Evolutionary conservation across 2,797 vertebrate genomes (phyloP), one percentile per base, ranked within the genome.

Genomic region (Mus caroli): DNA sequence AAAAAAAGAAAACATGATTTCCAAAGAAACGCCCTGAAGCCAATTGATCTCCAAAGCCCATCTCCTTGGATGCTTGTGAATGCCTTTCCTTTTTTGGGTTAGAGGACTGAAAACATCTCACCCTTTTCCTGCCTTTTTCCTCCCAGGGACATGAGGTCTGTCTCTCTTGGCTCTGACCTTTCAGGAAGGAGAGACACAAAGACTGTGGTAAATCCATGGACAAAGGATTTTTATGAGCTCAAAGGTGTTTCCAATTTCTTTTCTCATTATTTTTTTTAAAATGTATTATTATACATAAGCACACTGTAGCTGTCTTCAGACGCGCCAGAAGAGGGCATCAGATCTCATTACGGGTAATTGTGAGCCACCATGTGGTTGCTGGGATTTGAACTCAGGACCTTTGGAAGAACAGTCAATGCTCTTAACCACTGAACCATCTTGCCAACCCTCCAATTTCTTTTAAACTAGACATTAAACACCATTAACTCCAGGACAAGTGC

Each of bases 101-200:
- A 28, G 43, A 54, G 28, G 15, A 3, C 50, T 78, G 34, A 64
- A 69, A 78, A 60, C 40, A 43, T 60, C 31, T 28, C n/a, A 43
- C 54, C 3, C 19, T 73, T 67, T 50, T 46, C 76, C 56, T 62
- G 11, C 26, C 56, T 43, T 20, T 26, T 14, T 19, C 62, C 52
- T 80, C 4, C 62, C 40, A 40, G 37, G 40, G 56, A 28, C 3
- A 2, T 1, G 6, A 54, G 52, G 52, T 15, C 43, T 82, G 69
- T 77, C 83, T 79, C 77, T 89, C 40, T 85, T 62, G 43, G 54
- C 62, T 96, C 67, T 75, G 50, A 62, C 43, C n/a, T 89, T 79
- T 92, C 69, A 76, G 58, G 34, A 60, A 86, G 50, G 5, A 92
- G 34, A 77, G 31, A 91, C 58, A 17, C 8, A 37, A 54, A 54